Evolutionary conservation across 2,888 invertebrate species (phyloP).

Genomic region (Melipona bicolor): DNA sequence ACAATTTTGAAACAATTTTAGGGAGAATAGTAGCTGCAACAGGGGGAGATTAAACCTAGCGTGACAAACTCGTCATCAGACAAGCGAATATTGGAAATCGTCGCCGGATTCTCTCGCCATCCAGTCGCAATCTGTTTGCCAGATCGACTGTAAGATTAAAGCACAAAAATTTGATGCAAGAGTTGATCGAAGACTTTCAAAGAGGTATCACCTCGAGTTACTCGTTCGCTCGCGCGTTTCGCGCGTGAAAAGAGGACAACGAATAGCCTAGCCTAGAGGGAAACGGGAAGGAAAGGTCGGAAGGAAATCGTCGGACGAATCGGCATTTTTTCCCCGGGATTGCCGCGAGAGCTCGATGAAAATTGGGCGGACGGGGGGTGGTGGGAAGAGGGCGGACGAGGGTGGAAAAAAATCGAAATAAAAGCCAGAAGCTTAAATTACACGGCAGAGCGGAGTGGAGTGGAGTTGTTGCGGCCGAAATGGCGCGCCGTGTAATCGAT

Average conservation of each 20-base stretch:
- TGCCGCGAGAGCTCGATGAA: background rate
- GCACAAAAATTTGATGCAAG: no score
- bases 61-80: no score
- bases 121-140: no score
- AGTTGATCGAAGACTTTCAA: background rate
- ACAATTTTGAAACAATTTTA: no score
- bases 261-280: background rate
- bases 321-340: background rate
- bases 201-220: conserved; percentile 8
- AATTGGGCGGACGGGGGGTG: background rate
- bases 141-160: no score
- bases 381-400: background rate
- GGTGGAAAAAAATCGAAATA: conserved; percentile 36
- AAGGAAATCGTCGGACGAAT: conserved; percentile 12
- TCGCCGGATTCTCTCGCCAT: no score
- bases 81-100: no score
- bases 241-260: background rate
- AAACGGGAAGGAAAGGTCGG: background rate
- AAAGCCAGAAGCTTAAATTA: conserved; percentile 48
- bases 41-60: no score
- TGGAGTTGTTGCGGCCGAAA: conserved; percentile 41
- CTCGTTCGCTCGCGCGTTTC: background rate
- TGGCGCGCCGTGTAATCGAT: conserved; percentile 46
- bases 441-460: conserved; percentile 14
- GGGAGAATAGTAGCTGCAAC: no score